These are phyloP conservation scores for Drosophila kambysellisi DNA, from an alignment of 2,888 invertebrate genomes.

Conservation along the genomic window DNA sequence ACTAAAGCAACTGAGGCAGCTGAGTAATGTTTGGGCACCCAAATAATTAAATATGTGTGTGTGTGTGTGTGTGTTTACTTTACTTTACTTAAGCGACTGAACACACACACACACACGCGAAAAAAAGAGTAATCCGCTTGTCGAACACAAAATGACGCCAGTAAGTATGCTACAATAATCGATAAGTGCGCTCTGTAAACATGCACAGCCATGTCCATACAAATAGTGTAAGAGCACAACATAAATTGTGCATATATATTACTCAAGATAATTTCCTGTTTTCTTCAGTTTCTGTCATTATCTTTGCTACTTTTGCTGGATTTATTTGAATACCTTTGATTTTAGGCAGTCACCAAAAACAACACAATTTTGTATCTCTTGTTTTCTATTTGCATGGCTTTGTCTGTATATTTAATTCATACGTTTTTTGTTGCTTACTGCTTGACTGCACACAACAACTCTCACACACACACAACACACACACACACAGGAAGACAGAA, in stretches of 20 bases:
- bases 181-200: conserved; percentile 57
- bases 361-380: background rate
- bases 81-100: conserved; percentile 3
- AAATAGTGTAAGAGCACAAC: background rate
- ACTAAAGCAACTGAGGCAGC: conserved; percentile 7
- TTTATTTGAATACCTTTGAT: background rate
- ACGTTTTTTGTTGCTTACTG: conserved; percentile 46
- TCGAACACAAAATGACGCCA: conserved; percentile 61
- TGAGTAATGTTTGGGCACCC: conserved; percentile 32
- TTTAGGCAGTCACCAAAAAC: background rate
- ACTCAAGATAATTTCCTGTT: background rate
- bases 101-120: conserved; percentile 10
- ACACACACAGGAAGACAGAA: conserved; percentile 23
- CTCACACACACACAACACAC: conserved; percentile 27
- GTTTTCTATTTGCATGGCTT: background rate
- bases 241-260: background rate
- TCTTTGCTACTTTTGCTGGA: background rate
- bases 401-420: conserved; percentile 6
- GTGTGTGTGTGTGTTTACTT: conserved; percentile 2
- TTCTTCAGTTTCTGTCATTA: background rate
- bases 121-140: conserved; percentile 40
- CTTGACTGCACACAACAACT: conserved; percentile 53
- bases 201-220: conserved; percentile 13
- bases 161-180: conserved; percentile 78
- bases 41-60: background rate